These are phyloP conservation scores for Arrhopalites spinosus DNA, from an alignment of 2,888 invertebrate genomes.

Conservation along the genomic window DNA sequence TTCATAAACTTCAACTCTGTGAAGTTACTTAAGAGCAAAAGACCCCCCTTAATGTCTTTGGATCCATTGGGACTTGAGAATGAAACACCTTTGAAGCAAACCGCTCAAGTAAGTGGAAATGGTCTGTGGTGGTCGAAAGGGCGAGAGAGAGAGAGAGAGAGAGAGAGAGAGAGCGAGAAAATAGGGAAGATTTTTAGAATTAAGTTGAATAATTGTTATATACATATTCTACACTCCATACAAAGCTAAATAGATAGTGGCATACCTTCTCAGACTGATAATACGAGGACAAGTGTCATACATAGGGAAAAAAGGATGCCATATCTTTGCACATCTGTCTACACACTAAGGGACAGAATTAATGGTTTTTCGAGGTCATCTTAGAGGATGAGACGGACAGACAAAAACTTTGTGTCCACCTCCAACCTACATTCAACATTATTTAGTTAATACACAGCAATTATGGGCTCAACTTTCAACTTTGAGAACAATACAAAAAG, in stretches of 20 bases:
- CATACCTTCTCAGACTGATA: not conserved
- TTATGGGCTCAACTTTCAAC: constrained; percentile 5
- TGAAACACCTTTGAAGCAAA: constrained; percentile 19
- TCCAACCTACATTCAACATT: not conserved
- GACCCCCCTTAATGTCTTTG: constrained; percentile 22
- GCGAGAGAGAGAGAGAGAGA: not conserved
- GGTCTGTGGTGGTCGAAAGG: constrained; percentile 21
- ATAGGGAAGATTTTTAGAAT: not conserved
- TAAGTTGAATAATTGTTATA: constrained; percentile 12
- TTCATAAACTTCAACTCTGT: too few species aligned
- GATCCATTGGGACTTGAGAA: not conserved
- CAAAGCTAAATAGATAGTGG: too few species aligned
- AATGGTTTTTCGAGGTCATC: constrained; percentile 22
- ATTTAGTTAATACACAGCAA: not conserved
- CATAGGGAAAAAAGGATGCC: too few species aligned
- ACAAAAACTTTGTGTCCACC: not conserved
- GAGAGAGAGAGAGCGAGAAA: not conserved
- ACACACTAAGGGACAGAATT: constrained; percentile 8
- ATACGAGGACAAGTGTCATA: too few species aligned
- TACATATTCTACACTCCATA: too few species aligned
- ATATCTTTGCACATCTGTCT: constrained; percentile 2
- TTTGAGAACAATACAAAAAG: not conserved
- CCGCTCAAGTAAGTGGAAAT: constrained; percentile 19
- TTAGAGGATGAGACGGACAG: not conserved
- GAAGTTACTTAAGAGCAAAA: constrained; percentile 18